Evolutionary conservation across 2,797 vertebrate species (phyloP).

Genomic region (Schizopygopsis malacanthus): DNA sequence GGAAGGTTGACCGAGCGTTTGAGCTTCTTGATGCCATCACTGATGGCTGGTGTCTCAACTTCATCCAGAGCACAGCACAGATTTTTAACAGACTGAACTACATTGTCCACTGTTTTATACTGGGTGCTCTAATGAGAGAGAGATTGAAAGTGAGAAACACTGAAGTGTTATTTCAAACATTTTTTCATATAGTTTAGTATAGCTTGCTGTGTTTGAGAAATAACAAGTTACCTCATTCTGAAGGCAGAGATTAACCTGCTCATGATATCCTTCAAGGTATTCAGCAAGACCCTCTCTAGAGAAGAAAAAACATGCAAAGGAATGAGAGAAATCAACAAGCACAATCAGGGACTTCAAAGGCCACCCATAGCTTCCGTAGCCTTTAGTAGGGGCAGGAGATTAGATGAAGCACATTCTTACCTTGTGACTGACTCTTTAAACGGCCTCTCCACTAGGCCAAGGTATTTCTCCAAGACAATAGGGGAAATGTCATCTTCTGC

Average conservation of each 20-base stretch:
- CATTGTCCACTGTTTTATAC: slow-evolving; percentile 87
- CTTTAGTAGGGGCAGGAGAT: neutral
- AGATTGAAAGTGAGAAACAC: neutral
- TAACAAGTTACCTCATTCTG: slow-evolving; percentile 84
- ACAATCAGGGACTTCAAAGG: slow-evolving; percentile 22
- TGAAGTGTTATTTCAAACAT: neutral
- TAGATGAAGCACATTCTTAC: slow-evolving; percentile 71
- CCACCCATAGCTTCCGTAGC: neutral
- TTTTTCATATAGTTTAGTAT: neutral
- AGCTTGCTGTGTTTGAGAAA: neutral
- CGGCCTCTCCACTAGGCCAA: slow-evolving; percentile 88
- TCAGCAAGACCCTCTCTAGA: slow-evolving; percentile 87
- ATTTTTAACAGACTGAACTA: slow-evolving; percentile 91
- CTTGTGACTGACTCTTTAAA: slow-evolving; percentile 91
- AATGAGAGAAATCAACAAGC: slow-evolving; percentile 29
- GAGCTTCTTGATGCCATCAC: slow-evolving; percentile 88
- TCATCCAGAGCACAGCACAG: slow-evolving; percentile 90
- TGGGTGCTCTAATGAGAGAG: slow-evolving; percentile 77
- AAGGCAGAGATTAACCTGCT: slow-evolving; percentile 85
- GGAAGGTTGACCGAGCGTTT: slow-evolving; percentile 89
- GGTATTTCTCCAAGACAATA: slow-evolving; percentile 87
- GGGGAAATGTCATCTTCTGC: slow-evolving; percentile 86
- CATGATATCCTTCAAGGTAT: slow-evolving; percentile 89
- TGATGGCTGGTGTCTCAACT: slow-evolving; percentile 89
- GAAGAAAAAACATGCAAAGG: slow-evolving; percentile 34